Evolutionary conservation across 2,113 vertebrate genomes (phyloP).

Genomic region (Excalfactoria chinensis): DNA sequence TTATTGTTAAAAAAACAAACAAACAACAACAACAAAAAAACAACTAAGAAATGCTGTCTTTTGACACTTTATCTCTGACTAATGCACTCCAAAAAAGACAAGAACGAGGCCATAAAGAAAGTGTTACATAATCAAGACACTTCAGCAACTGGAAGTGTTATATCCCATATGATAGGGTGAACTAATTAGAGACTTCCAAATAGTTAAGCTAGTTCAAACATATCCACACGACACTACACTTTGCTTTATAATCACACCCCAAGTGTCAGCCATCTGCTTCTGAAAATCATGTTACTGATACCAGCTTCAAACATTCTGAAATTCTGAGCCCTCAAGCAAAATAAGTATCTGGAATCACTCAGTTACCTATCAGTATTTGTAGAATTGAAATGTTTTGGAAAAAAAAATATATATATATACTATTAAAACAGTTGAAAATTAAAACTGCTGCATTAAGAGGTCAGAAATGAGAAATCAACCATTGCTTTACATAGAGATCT

Average conservation of each 20-base stretch:
- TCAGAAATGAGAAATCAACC: neutral
- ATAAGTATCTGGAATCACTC: neutral
- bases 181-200: conserved; percentile 31
- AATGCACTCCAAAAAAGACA: neutral
- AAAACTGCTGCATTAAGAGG: neutral
- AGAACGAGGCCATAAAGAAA: neutral
- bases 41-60: neutral
- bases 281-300: conserved; percentile 16
- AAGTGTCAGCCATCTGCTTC: conserved; percentile 51
- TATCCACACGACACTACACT: neutral
- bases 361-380: neutral
- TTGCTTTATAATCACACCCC: conserved; percentile 22
- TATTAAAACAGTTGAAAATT: neutral
- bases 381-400: neutral
- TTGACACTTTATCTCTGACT: neutral
- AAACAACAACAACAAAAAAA: neutral
- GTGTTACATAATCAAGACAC: neutral
- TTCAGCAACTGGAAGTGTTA: neutral
- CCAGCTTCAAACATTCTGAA: neutral
- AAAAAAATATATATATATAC: neutral
- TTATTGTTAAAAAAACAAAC: neutral
- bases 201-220: conserved; percentile 18
- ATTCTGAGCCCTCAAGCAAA: neutral
- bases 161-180: neutral
- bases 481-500: neutral